Evolutionary conservation across 2,888 invertebrate species (phyloP), one percentile per base, ranked within the genome.

Genomic region (Synergus gifuensis): DNA sequence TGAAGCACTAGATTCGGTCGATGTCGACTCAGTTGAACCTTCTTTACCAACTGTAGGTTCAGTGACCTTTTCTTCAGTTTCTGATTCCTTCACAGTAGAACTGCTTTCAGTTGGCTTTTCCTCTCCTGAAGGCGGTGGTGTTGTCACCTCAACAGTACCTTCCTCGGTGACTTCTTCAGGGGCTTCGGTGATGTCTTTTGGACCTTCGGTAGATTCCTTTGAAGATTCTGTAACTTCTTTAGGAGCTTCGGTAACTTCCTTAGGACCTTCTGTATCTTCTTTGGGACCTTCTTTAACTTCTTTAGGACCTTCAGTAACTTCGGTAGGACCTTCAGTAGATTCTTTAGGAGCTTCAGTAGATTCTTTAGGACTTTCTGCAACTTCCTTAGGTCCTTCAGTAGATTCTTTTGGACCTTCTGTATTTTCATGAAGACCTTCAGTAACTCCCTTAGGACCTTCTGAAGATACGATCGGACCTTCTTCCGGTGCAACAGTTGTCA

Each of bases 281-380:
- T 44, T 4, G 9, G 18, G 11, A 60, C 79, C 80, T 63, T 76
- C 54, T 0, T 22, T 40, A 14, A 7, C 44, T 40, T 66, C 16
- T 28, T 42, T n/a, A n/a, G 54, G 7, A n/a, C 44, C 22, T 40
- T 76, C 77, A 8, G 80, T 58, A 36, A 78, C 76, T 63, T 77
- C 77, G 46, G 81, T 79, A 66, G 83, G 79, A 36, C 79, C 79
- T 22, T 40, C 81, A 66, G 46, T 77, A 81, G 44, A 82, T 84
- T 42, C 22, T 28, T 36, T 14, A 69, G 66, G 63, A 49, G 49
- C 58, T 77, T 64, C 80, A 63, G n/a, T 42, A 8, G n/a, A 14
- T 78, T 81, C 79, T 28, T 78, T 12, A 58, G 82, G 79, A 49
- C 44, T 12, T 66, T 60, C 4, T 28, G 28, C 3, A 1, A 22